Conservation (phyloP, 2,888 invertebrate species). For the Melitaea athalia region DNA sequence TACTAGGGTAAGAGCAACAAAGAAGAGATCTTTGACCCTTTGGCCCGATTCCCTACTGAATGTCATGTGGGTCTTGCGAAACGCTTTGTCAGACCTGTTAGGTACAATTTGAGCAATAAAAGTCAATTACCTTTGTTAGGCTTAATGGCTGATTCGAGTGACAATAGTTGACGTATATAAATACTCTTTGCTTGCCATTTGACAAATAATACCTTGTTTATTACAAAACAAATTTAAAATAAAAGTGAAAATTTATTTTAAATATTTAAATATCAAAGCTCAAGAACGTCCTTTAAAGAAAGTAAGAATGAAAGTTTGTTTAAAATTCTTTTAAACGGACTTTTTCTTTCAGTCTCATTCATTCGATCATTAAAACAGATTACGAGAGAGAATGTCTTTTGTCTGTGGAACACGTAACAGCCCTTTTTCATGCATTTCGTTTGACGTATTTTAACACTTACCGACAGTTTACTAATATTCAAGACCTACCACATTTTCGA, state of each 20-base stretch:
- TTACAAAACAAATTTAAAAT: not conserved
- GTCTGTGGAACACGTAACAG: slow-evolving; percentile 12
- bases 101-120: slow-evolving; percentile 32
- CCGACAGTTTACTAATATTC: slow-evolving; percentile 27
- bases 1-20: slow-evolving; percentile 49
- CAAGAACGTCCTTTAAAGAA: slow-evolving; percentile 22
- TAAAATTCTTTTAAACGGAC: slow-evolving; percentile 11
- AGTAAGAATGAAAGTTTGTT: slow-evolving; percentile 18
- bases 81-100: slow-evolving; percentile 39
- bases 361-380: slow-evolving; percentile 28
- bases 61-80: slow-evolving; percentile 48
- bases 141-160: slow-evolving; percentile 23
- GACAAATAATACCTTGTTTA: not conserved
- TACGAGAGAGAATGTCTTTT: slow-evolving; percentile 27
- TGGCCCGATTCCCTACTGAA: slow-evolving; percentile 56
- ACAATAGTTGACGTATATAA: slow-evolving; percentile 19
- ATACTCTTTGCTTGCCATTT: slow-evolving; percentile 11
- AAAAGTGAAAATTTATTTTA: not conserved
- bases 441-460: slow-evolving; percentile 43
- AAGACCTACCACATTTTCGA: slow-evolving; percentile 19
- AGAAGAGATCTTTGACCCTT: slow-evolving; percentile 65
- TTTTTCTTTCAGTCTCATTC: slow-evolving; percentile 28
- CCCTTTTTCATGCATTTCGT: slow-evolving; percentile 58
- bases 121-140: slow-evolving; percentile 36
- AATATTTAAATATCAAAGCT: not conserved